Evolutionary conservation across 1,140 invertebrate species (phyloP).

Genomic region (Cheumatopsyche charites): DNA sequence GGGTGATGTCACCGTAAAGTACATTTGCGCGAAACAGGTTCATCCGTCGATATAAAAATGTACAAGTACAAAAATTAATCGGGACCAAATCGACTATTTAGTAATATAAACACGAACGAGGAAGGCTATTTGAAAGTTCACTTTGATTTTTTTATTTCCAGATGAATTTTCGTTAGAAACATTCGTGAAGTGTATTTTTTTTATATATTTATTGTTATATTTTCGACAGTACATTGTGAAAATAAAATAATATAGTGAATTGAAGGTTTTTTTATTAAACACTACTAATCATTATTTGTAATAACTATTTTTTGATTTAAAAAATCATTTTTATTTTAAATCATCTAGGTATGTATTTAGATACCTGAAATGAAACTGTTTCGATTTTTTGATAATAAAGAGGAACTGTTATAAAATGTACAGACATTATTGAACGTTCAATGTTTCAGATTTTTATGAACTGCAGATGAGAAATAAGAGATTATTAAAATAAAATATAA

Average conservation of each 20-base stretch:
- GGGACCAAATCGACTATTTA: conserved; percentile 17
- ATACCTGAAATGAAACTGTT: too few species aligned
- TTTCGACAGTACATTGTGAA: conserved; percentile 19
- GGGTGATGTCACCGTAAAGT: conserved; percentile 31
- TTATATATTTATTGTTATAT: conserved; percentile 22
- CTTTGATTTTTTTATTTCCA: background rate
- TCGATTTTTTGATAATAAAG: too few species aligned
- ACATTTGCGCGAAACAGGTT: conserved; percentile 32
- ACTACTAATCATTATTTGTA: too few species aligned
- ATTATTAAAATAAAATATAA: too few species aligned
- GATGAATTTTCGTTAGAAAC: background rate
- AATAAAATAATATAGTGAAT: background rate
- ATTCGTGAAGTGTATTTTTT: conserved; percentile 13
- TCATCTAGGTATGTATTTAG: too few species aligned
- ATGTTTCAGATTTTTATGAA: too few species aligned
- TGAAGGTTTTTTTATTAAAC: background rate
- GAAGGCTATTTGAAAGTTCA: background rate
- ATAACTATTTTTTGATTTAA: too few species aligned
- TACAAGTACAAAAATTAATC: conserved; percentile 36
- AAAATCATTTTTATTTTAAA: too few species aligned
- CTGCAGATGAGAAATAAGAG: too few species aligned
- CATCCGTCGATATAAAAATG: conserved; percentile 5
- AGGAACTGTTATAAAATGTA: too few species aligned
- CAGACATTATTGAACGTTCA: too few species aligned
- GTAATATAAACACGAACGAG: background rate